A percentile compares a stretch with the other conserved stretches of the same genome.
Evolutionary conservation across 2,888 invertebrate species (phyloP).

Genomic region (Caenorhabditis afra): DNA sequence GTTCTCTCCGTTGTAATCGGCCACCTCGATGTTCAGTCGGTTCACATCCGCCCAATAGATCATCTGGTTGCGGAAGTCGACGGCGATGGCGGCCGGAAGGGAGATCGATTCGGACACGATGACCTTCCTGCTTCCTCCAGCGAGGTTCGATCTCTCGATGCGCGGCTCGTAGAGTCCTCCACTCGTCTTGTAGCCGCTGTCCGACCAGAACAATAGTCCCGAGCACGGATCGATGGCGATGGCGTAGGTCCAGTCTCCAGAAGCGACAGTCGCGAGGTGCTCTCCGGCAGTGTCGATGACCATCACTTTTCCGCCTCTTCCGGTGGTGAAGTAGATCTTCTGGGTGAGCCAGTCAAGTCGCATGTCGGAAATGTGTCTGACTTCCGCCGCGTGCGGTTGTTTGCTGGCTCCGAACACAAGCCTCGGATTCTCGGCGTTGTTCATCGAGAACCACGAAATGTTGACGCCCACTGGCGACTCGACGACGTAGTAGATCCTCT

Average conservation of each 20-base stretch:
- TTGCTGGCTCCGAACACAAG: slow-evolving; percentile 72
- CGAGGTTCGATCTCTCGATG: slow-evolving; percentile 96
- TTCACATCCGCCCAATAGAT: slow-evolving; percentile 95
- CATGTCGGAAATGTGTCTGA: slow-evolving; percentile 79
- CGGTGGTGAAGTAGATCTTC: slow-evolving; percentile 98
- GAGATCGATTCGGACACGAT: slow-evolving; percentile 92
- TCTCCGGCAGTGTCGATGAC: slow-evolving; percentile 66
- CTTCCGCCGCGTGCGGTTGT: slow-evolving; percentile 62
- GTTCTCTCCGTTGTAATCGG: slow-evolving; percentile 90
- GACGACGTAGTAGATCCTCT: slow-evolving; percentile 75
- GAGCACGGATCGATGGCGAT: slow-evolving; percentile 97
- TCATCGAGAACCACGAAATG: slow-evolving; percentile 80
- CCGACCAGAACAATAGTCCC: slow-evolving; percentile 93
- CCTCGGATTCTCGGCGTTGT: slow-evolving; percentile 76
- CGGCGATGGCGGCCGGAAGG: slow-evolving; percentile 94
- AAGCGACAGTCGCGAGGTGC: slow-evolving; percentile 84
- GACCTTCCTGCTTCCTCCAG: slow-evolving; percentile 88
- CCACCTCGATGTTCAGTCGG: slow-evolving; percentile 92
- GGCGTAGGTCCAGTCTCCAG: slow-evolving; percentile 93
- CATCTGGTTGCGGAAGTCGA: slow-evolving; percentile 91
- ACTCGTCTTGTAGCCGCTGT: slow-evolving; percentile 82
- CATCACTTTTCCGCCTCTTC: slow-evolving; percentile 86
- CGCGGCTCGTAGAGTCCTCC: slow-evolving; percentile 82
- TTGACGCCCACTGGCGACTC: slow-evolving; percentile 79
- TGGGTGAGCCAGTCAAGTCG: slow-evolving; percentile 94